These are phyloP conservation scores for Crambe crambe DNA, from an alignment of 37 sponge, comb jelly and placozoan genomes.

Conservation along the genomic window DNA sequence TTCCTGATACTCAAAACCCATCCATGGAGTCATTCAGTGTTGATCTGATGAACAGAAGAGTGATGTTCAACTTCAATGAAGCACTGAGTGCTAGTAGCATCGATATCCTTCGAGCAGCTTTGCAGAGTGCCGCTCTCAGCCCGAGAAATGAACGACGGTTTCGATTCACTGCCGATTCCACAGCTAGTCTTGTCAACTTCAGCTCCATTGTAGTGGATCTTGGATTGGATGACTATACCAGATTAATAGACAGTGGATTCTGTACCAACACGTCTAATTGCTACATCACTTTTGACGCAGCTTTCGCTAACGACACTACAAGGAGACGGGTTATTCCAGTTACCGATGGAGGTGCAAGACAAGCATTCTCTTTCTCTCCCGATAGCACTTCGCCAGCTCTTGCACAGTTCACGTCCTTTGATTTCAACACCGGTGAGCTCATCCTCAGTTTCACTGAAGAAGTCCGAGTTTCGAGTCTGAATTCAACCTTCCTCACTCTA, in stretches of 20 bases:
- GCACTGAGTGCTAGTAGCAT: constrained; percentile 51
- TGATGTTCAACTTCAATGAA: constrained; percentile 77
- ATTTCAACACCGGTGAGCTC: constrained; percentile 74
- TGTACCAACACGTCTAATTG: constrained; percentile 55
- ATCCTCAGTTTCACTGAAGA: constrained; percentile 78
- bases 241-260: constrained; percentile 48
- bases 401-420: constrained; percentile 66
- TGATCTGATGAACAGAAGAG: constrained; percentile 34
- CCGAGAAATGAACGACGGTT: constrained; percentile 25
- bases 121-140: constrained; percentile 29
- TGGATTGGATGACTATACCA: constrained; percentile 58
- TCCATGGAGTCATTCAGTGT: constrained; percentile 51
- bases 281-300: constrained; percentile 53
- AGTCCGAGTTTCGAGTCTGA: constrained; percentile 65
- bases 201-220: constrained; percentile 67
- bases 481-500: constrained; percentile 58
- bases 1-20: constrained; percentile 55
- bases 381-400: constrained; percentile 65
- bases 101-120: constrained; percentile 31
- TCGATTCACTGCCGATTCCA: constrained; percentile 35
- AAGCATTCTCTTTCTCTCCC: constrained; percentile 37
- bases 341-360: constrained; percentile 42
- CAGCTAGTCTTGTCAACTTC: constrained; percentile 43
- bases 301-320: constrained; percentile 57
- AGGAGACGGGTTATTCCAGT: constrained; percentile 33